Conservation (phyloP, 1,140 invertebrate species). For the Drosophila teissieri region DNA sequence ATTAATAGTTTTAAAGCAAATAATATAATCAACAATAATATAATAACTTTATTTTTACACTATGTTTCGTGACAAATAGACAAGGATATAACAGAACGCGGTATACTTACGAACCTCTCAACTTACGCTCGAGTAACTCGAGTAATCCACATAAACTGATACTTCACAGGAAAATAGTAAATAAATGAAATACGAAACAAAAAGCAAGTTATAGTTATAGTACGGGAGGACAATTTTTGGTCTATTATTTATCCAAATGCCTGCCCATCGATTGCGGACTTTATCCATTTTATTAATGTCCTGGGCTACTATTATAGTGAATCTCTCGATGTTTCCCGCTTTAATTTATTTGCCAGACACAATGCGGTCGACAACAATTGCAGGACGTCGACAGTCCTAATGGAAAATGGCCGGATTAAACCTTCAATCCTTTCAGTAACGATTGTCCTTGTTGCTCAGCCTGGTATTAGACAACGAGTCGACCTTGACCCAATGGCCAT, state of each 20-base stretch:
- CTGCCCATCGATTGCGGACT: not conserved
- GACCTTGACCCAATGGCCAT: slow-evolving; percentile 25
- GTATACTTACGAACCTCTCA: too few species aligned
- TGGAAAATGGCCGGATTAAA: slow-evolving; percentile 24
- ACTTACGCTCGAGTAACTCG: too few species aligned
- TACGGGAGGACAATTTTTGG: too few species aligned
- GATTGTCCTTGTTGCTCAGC: slow-evolving; percentile 18
- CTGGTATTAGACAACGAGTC: slow-evolving; percentile 3
- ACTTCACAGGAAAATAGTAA: too few species aligned
- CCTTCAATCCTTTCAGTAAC: slow-evolving; percentile 32
- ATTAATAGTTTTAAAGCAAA: too few species aligned
- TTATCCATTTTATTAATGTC: slow-evolving; percentile 26
- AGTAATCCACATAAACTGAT: too few species aligned
- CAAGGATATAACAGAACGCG: too few species aligned
- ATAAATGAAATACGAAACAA: too few species aligned
- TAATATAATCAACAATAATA: too few species aligned
- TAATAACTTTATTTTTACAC: too few species aligned
- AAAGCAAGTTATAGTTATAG: too few species aligned
- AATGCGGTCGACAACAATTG: slow-evolving; percentile 22
- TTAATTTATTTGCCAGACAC: slow-evolving; percentile 32
- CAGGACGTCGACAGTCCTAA: slow-evolving; percentile 16
- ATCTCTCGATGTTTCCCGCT: slow-evolving; percentile 2
- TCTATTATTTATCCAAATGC: not conserved
- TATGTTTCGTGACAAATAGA: too few species aligned
- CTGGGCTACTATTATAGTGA: slow-evolving; percentile 7